These are phyloP conservation scores for Geopemphigus sp. DNA, from an alignment of 1,140 invertebrate species.

Conservation along the genomic window DNA sequence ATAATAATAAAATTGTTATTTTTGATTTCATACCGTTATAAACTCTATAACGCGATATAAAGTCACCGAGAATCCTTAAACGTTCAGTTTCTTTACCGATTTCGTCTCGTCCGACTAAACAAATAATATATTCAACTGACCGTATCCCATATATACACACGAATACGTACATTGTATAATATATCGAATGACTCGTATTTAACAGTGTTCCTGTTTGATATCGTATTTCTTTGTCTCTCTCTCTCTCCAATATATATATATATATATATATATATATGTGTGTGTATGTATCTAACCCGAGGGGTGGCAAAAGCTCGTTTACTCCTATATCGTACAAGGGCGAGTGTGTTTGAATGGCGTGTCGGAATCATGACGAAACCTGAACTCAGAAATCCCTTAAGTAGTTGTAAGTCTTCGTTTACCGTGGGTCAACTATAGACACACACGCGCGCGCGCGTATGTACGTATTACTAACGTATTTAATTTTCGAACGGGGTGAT, in stretches of 20 bases:
- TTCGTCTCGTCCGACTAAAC: neutral
- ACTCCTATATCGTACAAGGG: neutral
- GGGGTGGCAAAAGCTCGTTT: neutral
- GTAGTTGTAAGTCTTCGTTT: constrained; percentile 45
- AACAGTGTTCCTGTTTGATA: neutral
- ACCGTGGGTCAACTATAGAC: neutral
- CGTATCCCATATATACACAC: neutral
- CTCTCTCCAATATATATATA: no score
- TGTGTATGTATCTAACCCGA: neutral
- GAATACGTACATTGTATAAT: neutral
- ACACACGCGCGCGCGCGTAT: no score
- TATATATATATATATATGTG: no score
- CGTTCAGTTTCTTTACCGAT: neutral
- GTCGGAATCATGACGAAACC: constrained; percentile 24
- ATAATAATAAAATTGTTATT: neutral
- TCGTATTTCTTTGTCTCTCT: neutral
- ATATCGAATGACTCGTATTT: constrained; percentile 3
- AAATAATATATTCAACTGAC: neutral
- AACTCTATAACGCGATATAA: neutral
- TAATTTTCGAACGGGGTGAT: constrained; percentile 24
- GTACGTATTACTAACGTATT: neutral
- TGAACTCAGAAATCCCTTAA: constrained; percentile 45
- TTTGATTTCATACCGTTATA: neutral
- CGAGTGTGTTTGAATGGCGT: neutral
- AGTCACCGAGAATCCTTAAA: constrained; percentile 2